Evolutionary conservation across 2,888 invertebrate genomes (phyloP), one percentile per base, ranked within the genome.

Genomic region (Eucera pruinosa): DNA sequence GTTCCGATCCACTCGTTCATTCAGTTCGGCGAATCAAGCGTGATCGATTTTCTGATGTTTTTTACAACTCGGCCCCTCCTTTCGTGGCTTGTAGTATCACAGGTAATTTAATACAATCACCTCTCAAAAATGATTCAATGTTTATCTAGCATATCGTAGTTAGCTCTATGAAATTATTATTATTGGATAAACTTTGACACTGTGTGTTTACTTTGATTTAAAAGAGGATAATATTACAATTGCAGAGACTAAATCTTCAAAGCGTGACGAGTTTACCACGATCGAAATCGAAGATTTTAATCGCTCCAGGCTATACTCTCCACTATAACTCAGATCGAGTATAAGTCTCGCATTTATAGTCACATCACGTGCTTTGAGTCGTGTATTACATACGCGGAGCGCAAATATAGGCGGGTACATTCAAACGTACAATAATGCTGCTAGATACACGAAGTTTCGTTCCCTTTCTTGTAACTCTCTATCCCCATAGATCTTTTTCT

Each of bases 231-330:
- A 48, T 9, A 1, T 2, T 13, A 2, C 13, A 18, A 13, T 11
- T 27, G 5, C 13, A 20, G 48, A 5, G 48, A 62, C 48, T 18
- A 36, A 25, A 48, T 27, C 39, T 2, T 13, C 9, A 9, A 15
- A 36, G 30, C 36, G 50, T 18, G 39, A 18, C 50, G 23, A 6
- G 47, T 33, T 33, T 7, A 23, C 45, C 60, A n/a, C n/a, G 62
- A 64, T 64, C 11, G 18, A 39, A 27, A 52, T 52, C 50, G 50
- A 50, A 52, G 50, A 61, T 61, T 60, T 47, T 33, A 61, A 61
- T 61, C 60, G 30, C 30, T 27, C 5, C 11, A 0, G 27, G 27
- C 18, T 27, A 52, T n/a, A 27, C 62, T 9, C 18, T 9, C 9
- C 9, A 20, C 23, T n/a, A 5, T 13, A 23, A 20, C 60, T 23